phyloP scores from a whole-genome alignment of 2,797 vertebrate species.

The Cichlasoma orientale region DNA sequence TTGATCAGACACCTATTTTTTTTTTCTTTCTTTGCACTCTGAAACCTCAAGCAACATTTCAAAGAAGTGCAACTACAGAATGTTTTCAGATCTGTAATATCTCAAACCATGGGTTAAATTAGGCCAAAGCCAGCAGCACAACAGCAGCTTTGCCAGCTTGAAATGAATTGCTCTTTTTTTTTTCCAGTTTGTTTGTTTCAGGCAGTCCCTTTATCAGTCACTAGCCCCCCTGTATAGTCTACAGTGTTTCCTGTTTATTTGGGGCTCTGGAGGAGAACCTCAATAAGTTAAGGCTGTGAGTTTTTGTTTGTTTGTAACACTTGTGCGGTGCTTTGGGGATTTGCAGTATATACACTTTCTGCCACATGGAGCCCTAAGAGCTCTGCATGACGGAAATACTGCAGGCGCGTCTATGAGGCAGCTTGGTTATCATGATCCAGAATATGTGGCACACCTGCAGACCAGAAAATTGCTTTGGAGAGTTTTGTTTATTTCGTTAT shows the following conservation, averaged over 20 bases:
- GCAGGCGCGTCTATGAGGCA: constrained; percentile 1
- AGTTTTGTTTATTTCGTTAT: background rate
- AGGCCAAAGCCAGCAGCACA: constrained; percentile 42
- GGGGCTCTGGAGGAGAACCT: constrained; percentile 44
- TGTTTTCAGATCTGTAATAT: constrained; percentile 15
- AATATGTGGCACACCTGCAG: constrained; percentile 10
- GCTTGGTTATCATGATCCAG: constrained; percentile 18
- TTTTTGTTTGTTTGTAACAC: constrained; percentile 48
- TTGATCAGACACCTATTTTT: background rate
- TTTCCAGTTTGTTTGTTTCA: constrained; percentile 45
- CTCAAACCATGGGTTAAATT: constrained; percentile 58
- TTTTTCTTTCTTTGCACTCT: constrained; percentile 9
- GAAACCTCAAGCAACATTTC: constrained; percentile 18
- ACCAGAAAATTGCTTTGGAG: constrained; percentile 27
- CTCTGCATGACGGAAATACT: constrained; percentile 16
- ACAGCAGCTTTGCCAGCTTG: constrained; percentile 31
- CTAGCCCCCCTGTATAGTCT: constrained; percentile 18
- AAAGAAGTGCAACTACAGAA: constrained; percentile 24
- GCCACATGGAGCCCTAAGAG: constrained; percentile 29
- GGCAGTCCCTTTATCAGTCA: constrained; percentile 60
- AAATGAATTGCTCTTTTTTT: constrained; percentile 56
- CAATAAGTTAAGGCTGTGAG: constrained; percentile 32
- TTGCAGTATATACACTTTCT: constrained; percentile 18
- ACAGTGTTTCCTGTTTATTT: constrained; percentile 42
- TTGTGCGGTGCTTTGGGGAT: constrained; percentile 28